Evolutionary conservation across 2,797 vertebrate genomes (phyloP).

Genomic region (Rhinogobio ventralis): DNA sequence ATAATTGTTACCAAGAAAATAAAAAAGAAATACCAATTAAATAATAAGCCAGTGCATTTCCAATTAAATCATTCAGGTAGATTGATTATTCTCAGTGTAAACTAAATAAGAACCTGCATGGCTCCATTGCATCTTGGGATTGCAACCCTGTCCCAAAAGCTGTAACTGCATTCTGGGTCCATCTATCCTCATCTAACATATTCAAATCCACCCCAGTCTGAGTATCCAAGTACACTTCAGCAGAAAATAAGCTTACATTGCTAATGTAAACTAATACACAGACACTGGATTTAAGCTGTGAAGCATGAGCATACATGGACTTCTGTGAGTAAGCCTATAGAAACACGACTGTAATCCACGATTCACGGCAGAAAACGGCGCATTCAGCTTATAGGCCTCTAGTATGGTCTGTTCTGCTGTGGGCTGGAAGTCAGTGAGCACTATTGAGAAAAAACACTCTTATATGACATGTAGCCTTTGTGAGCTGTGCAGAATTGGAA

Average conservation of each 20-base stretch:
- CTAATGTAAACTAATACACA: constrained; percentile 37
- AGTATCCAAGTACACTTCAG: constrained; percentile 48
- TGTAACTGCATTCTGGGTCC: constrained; percentile 26
- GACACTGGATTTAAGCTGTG: constrained; percentile 49
- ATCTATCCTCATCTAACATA: constrained; percentile 46
- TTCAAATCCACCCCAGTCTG: constrained; percentile 53
- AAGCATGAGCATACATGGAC: constrained; percentile 47
- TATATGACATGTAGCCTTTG: not conserved
- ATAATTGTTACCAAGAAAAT: not conserved
- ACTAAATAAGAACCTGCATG: not conserved
- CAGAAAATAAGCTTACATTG: constrained; percentile 58
- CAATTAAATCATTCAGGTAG: not conserved
- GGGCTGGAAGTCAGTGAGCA: constrained; percentile 37
- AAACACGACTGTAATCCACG: constrained; percentile 56
- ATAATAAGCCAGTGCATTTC: not conserved
- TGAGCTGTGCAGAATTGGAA: not conserved
- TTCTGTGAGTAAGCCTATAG: constrained; percentile 49
- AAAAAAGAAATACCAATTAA: not conserved
- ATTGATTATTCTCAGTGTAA: not conserved
- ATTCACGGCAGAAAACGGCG: constrained; percentile 33
- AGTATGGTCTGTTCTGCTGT: constrained; percentile 27
- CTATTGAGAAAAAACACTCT: constrained; percentile 16
- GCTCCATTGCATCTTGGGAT: not conserved
- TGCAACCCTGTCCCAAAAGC: constrained; percentile 10
- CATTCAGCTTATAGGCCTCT: constrained; percentile 43